phyloP scores from a whole-genome alignment of 2,888 invertebrate species.

The Microdon myrmicae region DNA sequence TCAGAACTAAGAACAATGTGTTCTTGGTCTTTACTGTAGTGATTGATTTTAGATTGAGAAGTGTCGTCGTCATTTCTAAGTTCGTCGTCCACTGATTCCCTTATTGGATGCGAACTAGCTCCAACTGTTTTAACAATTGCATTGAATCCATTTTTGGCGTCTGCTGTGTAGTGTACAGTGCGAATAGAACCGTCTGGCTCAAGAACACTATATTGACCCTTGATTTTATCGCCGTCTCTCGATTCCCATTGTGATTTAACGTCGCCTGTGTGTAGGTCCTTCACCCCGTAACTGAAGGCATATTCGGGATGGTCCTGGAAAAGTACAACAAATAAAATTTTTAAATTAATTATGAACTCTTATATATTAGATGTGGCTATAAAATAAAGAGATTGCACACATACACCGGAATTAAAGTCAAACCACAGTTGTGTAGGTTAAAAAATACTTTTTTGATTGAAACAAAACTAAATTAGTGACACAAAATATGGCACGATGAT shows the following conservation, averaged over 20 bases:
- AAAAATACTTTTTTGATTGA: no score
- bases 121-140: conserved; percentile 69
- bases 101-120: conserved; percentile 65
- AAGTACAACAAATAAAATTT: no score
- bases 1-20: conserved; percentile 66
- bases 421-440: no score
- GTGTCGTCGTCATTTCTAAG: conserved; percentile 58
- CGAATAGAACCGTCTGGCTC: conserved; percentile 75
- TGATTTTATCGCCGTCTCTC: conserved; percentile 69
- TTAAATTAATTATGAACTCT: no score
- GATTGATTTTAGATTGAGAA: conserved; percentile 67
- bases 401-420: no score
- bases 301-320: conserved; percentile 69
- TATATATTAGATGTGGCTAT: no score
- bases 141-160: conserved; percentile 69
- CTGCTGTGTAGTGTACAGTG: conserved; percentile 71
- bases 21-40: conserved; percentile 66
- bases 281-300: conserved; percentile 71
- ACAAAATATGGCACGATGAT: no score
- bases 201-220: conserved; percentile 73
- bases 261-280: conserved; percentile 71
- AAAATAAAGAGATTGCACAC: no score
- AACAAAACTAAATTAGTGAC: no score
- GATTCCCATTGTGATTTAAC: conserved; percentile 72
- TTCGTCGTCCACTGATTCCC: conserved; percentile 60